Evolutionary conservation across 2,888 invertebrate genomes (phyloP).

Genomic region (Belgica antarctica): DNA sequence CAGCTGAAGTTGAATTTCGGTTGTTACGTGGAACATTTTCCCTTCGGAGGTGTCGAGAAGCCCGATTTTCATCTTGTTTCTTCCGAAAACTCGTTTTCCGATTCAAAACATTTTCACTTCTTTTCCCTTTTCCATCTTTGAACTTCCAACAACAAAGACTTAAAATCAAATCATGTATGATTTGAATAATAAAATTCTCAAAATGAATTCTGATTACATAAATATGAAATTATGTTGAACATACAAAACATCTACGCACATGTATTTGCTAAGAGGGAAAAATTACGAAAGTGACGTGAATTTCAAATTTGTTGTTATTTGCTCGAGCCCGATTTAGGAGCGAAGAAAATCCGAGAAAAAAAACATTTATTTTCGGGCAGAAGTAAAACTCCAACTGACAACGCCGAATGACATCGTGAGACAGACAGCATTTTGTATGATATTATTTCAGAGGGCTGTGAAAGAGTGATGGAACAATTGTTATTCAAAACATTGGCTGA

Average conservation of each 20-base stretch:
- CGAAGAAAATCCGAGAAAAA: too few relatives aligned
- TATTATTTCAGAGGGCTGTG: too few relatives aligned
- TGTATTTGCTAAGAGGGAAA: neutral
- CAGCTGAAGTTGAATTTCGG: too few relatives aligned
- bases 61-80: too few relatives aligned
- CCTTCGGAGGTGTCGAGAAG: too few relatives aligned
- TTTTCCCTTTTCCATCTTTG: neutral
- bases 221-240: neutral
- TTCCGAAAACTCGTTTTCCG: neutral
- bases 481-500: too few relatives aligned
- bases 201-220: constrained; percentile 37
- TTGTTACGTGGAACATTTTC: too few relatives aligned
- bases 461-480: too few relatives aligned
- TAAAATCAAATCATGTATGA: constrained; percentile 32
- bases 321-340: neutral
- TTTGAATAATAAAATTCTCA: constrained; percentile 35
- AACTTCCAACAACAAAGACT: constrained; percentile 5
- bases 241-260: neutral
- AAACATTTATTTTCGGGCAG: too few relatives aligned
- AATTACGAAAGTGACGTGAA: neutral
- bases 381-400: too few relatives aligned
- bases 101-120: neutral
- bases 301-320: neutral
- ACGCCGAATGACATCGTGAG: too few relatives aligned
- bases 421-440: too few relatives aligned